phyloP scores from a whole-genome alignment of 1,140 invertebrate species.

The Panagrolaimus sp. region DNA sequence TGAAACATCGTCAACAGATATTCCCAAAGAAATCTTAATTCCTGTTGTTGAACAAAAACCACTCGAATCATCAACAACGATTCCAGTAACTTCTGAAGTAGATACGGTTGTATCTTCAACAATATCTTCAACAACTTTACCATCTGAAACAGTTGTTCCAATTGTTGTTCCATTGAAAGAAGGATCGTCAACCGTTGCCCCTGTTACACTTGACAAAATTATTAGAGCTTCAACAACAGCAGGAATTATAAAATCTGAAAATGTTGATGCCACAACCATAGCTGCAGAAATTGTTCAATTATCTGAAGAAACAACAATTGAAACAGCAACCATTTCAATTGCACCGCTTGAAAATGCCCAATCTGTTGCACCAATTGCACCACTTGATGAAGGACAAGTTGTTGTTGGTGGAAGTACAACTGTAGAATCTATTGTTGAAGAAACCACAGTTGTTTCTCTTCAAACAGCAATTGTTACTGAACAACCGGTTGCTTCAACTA shows the following conservation, averaged over 20 bases:
- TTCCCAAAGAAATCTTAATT: no score
- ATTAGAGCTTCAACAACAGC: background rate
- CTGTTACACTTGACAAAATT: background rate
- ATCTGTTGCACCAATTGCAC: background rate
- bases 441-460: background rate
- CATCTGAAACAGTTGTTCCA: no score
- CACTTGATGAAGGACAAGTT: background rate
- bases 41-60: no score
- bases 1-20: background rate
- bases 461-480: background rate
- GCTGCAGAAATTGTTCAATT: no score
- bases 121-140: no score
- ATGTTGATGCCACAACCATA: background rate
- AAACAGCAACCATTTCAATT: no score
- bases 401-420: background rate
- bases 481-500: background rate
- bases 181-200: no score
- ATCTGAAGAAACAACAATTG: no score
- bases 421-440: background rate
- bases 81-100: background rate
- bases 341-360: no score
- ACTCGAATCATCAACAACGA: background rate
- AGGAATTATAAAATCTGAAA: background rate
- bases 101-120: no score
- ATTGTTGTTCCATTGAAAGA: no score